Evolutionary conservation across 2,888 invertebrate species (phyloP), one percentile per base, ranked within the genome.

Genomic region (Uloborus plumipes): DNA sequence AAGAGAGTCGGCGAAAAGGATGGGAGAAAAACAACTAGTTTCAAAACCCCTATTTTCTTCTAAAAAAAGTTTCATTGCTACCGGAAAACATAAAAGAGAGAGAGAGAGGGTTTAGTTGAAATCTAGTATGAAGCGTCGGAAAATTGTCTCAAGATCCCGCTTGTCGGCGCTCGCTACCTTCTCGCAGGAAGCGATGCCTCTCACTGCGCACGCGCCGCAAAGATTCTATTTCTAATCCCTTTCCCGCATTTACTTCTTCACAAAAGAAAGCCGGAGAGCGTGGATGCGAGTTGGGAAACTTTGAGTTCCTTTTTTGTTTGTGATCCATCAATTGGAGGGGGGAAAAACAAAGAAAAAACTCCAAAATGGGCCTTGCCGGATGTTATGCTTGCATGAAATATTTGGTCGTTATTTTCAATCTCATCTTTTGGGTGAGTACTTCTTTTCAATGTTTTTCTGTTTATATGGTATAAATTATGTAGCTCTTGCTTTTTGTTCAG

Each of bases 391-490:
- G 79, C 51, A 72, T 84, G 64, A 86, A 86, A 74, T 86, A 85
- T 61, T 90, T 93, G 86, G 91, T 94, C 87, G 92, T 94, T 85
- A 89, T 93, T 85, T 91, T 94, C 87, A 94, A 93, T 89, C 90
- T 94, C 79, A 90, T 94, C 88, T 93, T 94, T 90, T 91, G 93
- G 93, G 94, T 94, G 90, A 93, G 93, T 89, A 69, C 65, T 61
- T 53, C 50, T 2, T 18, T 65, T 39, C 11, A 39, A 39, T 39
- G 39, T 39, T 39, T 39, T 39, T 39, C 9, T 39, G 39, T 2
- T 39, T 31, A 31, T 31, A 31, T 31, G 7, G 31, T 31, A 2
- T 31, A 31, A 31, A 7, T 39, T 6, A 11, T 39, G 39, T 39
- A 39, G 39, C 39, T 39, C 39, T 39, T 11, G 39, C 39, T 11